Conservation (phyloP, 2,797 vertebrate genomes). For the Prunella strophiata region DNA sequence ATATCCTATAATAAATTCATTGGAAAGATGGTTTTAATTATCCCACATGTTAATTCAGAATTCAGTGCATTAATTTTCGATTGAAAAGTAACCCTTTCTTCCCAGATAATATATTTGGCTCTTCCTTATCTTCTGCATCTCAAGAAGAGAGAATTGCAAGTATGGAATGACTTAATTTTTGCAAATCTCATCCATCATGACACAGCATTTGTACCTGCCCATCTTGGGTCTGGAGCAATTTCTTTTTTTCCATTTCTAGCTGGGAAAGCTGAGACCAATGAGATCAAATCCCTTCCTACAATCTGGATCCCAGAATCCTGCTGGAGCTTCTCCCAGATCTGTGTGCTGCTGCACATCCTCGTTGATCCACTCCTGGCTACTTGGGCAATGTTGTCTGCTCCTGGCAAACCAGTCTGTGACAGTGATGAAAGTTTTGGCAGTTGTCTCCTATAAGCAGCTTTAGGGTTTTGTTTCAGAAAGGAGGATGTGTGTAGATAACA, state of each 20-base stretch:
- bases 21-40: conserved; percentile 84
- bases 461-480: not conserved
- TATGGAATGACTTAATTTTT: not conserved
- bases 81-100: conserved; percentile 67
- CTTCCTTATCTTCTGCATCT: not conserved
- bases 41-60: conserved; percentile 75
- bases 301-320: not conserved
- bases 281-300: not conserved
- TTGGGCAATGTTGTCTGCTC: not conserved
- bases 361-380: not conserved
- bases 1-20: conserved; percentile 81
- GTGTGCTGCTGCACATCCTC: rapidly evolving
- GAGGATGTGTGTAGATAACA: not conserved
- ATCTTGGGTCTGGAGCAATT: not conserved
- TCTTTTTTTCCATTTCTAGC: not conserved
- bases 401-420: not conserved
- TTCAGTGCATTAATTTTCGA: conserved; percentile 44
- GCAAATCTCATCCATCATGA: not conserved
- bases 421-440: not conserved
- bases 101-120: not conserved
- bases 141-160: not conserved
- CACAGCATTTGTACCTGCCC: not conserved
- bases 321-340: not conserved
- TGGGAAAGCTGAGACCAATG: not conserved
- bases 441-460: not conserved